These are phyloP conservation scores for Harlomillsia oculata DNA, from an alignment of 1,140 invertebrate species.

Conservation along the genomic window DNA sequence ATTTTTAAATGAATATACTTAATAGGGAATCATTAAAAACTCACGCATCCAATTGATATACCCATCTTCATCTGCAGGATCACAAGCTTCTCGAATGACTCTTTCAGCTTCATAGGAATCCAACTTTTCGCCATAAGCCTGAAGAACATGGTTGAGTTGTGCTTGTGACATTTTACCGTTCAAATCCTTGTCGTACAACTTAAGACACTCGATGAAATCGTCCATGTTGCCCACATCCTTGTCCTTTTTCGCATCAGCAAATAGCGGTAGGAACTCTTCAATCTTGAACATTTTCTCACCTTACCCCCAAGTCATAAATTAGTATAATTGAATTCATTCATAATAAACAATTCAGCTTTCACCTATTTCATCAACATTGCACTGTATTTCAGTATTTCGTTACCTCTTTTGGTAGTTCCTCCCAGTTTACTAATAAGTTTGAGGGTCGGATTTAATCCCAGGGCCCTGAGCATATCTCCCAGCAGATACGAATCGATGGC, in stretches of 20 bases:
- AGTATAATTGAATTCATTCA: no score
- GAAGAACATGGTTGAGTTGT: slow-evolving; percentile 90
- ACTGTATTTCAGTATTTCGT: neutral
- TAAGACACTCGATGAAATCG: slow-evolving; percentile 98
- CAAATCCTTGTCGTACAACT: slow-evolving; percentile 96
- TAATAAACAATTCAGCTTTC: no score
- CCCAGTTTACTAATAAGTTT: slow-evolving; percentile 18
- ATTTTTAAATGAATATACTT: neutral
- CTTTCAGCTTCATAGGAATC: slow-evolving; percentile 35
- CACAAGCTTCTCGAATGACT: slow-evolving; percentile 37
- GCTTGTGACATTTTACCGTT: slow-evolving; percentile 92
- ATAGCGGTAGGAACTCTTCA: slow-evolving; percentile 98
- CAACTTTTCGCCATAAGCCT: slow-evolving; percentile 58
- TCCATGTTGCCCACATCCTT: slow-evolving; percentile 95
- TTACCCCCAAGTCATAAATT: no score
- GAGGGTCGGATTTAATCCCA: slow-evolving; percentile 18
- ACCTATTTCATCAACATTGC: neutral
- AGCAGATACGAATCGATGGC: slow-evolving; percentile 14
- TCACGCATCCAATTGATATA: slow-evolving; percentile 17
- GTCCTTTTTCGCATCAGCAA: slow-evolving; percentile 52
- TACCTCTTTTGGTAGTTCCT: slow-evolving; percentile 8
- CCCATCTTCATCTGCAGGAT: slow-evolving; percentile 38
- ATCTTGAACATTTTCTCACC: slow-evolving; percentile 68
- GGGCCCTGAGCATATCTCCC: slow-evolving; percentile 10
- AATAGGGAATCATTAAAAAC: neutral